Base-by-base conservation (phyloP, 2,797 vertebrate species). In the Argyrosomus regius region DNA sequence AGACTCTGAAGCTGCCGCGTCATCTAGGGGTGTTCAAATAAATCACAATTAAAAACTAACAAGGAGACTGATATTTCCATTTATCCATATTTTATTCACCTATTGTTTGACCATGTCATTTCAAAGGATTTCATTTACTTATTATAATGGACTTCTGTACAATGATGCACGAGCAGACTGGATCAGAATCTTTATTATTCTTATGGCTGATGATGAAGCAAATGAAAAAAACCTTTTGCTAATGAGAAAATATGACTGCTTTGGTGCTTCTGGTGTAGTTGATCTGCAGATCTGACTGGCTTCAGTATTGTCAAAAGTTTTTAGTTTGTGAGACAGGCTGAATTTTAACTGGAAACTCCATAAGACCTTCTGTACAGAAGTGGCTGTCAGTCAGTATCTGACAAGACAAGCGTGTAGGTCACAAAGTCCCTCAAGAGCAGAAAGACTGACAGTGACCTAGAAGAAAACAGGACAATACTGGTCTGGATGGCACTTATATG, bases 11-110 rank as follows among this genome's bases (percentile, higher is more conserved):
- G 84, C 88, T 6, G 81, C 95, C 39, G 78, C 88, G 8, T 94
- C 95, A 80, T 97, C 98, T 98, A 82, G 75, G 11, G 68, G 17
- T 20, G 61, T n/a, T 86, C 46, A 77, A 56, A 84, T 45, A 74
- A 75, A 64, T 35, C 16, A 68, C 24, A 56, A 79, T 64, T 60
- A 17, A 41, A 61, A 81, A 48, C 5, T 1, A 46, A 60, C 7
- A 41, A 63, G 1, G 9, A 67, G 18, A 62, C 6, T 12, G 8
- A 53, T 45, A 6, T 64, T 39, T 28, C 43, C 16, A 54, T 24
- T 46, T 13, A 17, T 57, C 16, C 14, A 0, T 62, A 9, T 50
- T 41, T 66, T 16, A 72, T 69, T 52, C 50, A 52, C 52, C 52
- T 52, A 24, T 49, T 65, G 52, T 58, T 50, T n/a, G 68, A 6